Conservation (phyloP, 1,140 invertebrate genomes). For the Drosophila orena region DNA sequence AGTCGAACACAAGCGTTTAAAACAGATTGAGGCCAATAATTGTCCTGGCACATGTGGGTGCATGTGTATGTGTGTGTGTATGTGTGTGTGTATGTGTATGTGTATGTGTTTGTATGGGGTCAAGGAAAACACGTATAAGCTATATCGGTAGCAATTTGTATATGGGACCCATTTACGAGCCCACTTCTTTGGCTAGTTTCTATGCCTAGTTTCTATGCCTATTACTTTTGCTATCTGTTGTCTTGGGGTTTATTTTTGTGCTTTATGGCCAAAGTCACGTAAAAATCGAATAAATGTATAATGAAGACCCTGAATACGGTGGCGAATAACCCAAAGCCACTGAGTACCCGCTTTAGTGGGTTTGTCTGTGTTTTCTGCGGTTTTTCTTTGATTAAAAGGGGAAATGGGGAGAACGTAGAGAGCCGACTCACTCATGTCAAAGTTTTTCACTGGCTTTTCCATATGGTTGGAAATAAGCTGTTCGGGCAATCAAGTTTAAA, state of each 20-base stretch:
- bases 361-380: conserved; percentile 31
- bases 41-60: conserved; percentile 51
- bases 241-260: conserved; percentile 66
- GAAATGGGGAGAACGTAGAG: not conserved
- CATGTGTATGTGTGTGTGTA: not conserved
- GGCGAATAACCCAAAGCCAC: conserved; percentile 38
- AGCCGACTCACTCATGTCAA: conserved; percentile 14
- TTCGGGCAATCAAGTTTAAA: conserved; percentile 33
- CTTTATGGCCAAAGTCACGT: conserved; percentile 75
- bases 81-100: no score
- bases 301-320: conserved; percentile 49
- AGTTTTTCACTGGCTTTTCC: conserved; percentile 32
- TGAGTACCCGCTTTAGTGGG: conserved; percentile 28
- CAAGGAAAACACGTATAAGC: conserved; percentile 33
- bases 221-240: conserved; percentile 31
- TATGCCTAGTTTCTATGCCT: conserved; percentile 18
- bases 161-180: conserved; percentile 54
- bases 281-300: conserved; percentile 79
- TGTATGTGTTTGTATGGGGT: not conserved
- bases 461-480: conserved; percentile 27
- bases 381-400: not conserved
- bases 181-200: conserved; percentile 14
- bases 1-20: conserved; percentile 57
- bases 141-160: conserved; percentile 61
- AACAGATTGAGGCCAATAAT: conserved; percentile 77